These are phyloP conservation scores for Synergus itoensis DNA, from an alignment of 2,888 invertebrate genomes.

Conservation along the genomic window DNA sequence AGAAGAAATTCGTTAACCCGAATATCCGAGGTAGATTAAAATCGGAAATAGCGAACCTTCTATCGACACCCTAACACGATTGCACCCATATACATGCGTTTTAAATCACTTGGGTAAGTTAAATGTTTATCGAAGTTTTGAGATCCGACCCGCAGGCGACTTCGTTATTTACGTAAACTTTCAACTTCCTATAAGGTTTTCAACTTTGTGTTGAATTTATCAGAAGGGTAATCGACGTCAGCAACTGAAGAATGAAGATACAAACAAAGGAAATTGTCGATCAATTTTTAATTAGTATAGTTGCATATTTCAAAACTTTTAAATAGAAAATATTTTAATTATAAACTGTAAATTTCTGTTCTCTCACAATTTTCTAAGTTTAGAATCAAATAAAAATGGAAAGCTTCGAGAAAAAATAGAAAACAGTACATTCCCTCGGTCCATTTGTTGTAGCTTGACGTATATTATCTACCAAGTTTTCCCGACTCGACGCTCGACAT, in stretches of 20 bases:
- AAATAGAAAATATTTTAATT: not conserved
- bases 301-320: not conserved
- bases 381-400: not conserved
- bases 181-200: not conserved
- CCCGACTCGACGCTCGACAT: conserved; percentile 7
- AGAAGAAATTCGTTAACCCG: conserved; percentile 5
- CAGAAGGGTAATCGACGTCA: not conserved
- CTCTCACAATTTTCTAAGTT: not conserved
- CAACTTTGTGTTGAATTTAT: not conserved
- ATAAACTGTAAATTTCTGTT: not conserved
- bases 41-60: not conserved
- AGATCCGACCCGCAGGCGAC: not conserved
- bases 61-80: not conserved
- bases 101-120: conserved; percentile 3
- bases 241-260: too few relatives aligned
- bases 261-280: too few relatives aligned
- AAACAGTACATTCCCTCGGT: conserved; percentile 4
- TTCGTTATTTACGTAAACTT: conserved; percentile 1
- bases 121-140: conserved; percentile 25
- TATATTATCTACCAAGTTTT: conserved; percentile 46
- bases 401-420: not conserved
- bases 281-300: too few relatives aligned
- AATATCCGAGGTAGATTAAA: conserved; percentile 1
- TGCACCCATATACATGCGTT: conserved; percentile 2
- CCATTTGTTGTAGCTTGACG: conserved; percentile 45